Evolutionary conservation across 2,888 invertebrate genomes (phyloP), one percentile per base, ranked within the genome.

Genomic region (Rhamnusium bicolor): DNA sequence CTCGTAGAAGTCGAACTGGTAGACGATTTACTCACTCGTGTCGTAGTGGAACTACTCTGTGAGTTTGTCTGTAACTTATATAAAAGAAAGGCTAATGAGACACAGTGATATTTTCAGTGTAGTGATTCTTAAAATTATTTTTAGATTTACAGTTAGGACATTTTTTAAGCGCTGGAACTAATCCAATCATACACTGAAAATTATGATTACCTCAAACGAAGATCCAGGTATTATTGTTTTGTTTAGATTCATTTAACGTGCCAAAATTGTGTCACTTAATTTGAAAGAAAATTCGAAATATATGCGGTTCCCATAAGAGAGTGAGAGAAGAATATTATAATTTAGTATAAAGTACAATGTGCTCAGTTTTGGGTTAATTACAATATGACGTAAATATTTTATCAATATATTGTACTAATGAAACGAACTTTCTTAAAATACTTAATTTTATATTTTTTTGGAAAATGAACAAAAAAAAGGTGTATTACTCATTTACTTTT

Each of bases 41-140:
- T 92, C 80, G 91, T 91, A 73, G 91, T 90, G 77, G 91, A 91
- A 82, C 91, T 92, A 85, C 90, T 90, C 74, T 91, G 90, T 62
- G 90, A 90, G 85, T 91, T 93, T 81, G 92, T 84, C 85, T 87
- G 87, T 79, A 87, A 84, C 76, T 77, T 71, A 73, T 71, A 69
- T 73, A 74, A 75, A 75, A 74, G 67, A 71, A 58, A 62, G 19
- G 21, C 40, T 51, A 68, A 74, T 82, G 81, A 83, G 79, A 79
- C 81, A 80, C 75, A 49, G 18, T 63, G 69, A 77, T 84, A 85
- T 85, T 84, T 83, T 82, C 53, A 81, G 75, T 72, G 65, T 71
- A 73, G 72, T 83, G 82, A 84, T 79, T 81, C 74, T 77, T 71
- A 49, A 46, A 27, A 51, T 54, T 79, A 74, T 77, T 79, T 80